Conservation (phyloP, 2,797 vertebrate species). For the Typhlichthys eigenmanni region DNA sequence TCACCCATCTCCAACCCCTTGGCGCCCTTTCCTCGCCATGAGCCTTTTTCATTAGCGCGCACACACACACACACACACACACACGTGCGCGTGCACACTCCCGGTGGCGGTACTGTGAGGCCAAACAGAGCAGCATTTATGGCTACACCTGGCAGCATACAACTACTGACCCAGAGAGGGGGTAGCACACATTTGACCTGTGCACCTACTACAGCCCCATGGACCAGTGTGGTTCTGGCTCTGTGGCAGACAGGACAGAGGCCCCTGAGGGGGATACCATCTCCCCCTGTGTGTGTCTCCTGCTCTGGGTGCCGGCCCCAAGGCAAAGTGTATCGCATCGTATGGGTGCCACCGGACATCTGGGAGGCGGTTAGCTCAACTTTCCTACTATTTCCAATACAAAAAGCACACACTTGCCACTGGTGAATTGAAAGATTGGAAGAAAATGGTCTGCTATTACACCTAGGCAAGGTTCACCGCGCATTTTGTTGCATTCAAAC, state of each 20-base stretch:
- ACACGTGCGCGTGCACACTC: conserved; percentile 15
- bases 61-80: conserved; percentile 13
- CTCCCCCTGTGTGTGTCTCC: conserved; percentile 20
- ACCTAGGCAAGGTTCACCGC: no score
- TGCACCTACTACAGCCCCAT: conserved; percentile 42
- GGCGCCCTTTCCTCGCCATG: conserved; percentile 38
- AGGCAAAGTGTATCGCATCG: no score
- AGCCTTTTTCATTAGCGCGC: conserved; percentile 8
- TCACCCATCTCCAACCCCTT: conserved; percentile 47
- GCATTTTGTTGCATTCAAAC: no score
- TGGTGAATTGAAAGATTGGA: no score
- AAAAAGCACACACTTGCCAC: no score
- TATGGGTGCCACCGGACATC: no score
- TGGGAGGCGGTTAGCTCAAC: no score
- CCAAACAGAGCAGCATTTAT: no score
- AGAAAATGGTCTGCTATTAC: no score
- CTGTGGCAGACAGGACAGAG: conserved; percentile 56
- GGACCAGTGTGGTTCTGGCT: conserved; percentile 56
- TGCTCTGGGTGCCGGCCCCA: not conserved
- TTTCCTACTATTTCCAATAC: no score
- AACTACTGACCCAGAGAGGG: no score
- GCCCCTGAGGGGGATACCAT: conserved; percentile 47
- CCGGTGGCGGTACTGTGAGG: conserved; percentile 2
- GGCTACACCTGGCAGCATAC: no score
- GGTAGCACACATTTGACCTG: conserved; percentile 57